Conservation (phyloP, 2,797 vertebrate genomes). For the Artibeus jamaicensis region DNA sequence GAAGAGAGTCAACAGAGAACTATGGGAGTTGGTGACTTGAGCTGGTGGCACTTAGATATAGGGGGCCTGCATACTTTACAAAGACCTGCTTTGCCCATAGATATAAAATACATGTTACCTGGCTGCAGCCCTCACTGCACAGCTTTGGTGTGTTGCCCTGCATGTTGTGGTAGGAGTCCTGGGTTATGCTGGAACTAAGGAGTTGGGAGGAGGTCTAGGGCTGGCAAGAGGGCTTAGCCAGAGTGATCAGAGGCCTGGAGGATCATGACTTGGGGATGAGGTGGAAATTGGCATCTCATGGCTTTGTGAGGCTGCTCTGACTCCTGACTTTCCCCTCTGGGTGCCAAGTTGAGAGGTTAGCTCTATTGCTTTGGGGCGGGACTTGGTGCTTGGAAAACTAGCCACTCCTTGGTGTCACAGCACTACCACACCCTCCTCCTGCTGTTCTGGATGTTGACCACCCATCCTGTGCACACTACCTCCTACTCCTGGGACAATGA, state of each 20-base stretch:
- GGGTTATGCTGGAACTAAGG: not conserved
- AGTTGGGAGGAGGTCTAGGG: not conserved
- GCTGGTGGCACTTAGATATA: not conserved
- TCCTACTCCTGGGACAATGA: not conserved
- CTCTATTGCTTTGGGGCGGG: not conserved
- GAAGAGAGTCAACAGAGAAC: not conserved
- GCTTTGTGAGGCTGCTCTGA: constrained; percentile 40
- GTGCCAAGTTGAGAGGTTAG: constrained; percentile 48
- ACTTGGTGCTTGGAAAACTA: constrained; percentile 42
- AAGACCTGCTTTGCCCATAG: not conserved
- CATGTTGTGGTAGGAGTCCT: not conserved
- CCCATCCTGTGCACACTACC: not conserved
- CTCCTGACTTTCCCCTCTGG: constrained; percentile 39
- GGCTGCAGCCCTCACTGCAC: not conserved
- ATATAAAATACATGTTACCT: not conserved
- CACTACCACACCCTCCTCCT: not conserved
- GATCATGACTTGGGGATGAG: constrained; percentile 57
- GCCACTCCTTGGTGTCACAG: not conserved
- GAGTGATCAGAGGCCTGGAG: constrained; percentile 25
- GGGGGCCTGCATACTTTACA: not conserved
- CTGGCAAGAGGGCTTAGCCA: not conserved
- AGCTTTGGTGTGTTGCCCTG: not conserved
- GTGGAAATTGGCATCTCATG: constrained; percentile 49
- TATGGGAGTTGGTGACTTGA: not conserved
- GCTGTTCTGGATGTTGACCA: not conserved